Base-by-base conservation (phyloP, 2,113 vertebrate species). In the Dipodomys spectabilis region DNA sequence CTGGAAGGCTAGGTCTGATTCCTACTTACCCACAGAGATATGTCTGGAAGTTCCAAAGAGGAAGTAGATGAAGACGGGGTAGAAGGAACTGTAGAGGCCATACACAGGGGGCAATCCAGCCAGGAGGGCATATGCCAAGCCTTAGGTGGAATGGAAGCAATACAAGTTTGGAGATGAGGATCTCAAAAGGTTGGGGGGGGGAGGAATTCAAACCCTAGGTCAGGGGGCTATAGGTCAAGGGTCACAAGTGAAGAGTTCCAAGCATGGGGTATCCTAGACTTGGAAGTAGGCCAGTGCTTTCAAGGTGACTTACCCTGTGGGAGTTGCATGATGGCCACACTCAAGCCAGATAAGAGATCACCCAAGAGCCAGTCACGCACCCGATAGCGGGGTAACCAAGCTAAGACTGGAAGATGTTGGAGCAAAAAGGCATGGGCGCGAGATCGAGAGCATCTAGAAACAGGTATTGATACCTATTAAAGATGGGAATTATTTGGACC, bases 311-410 rank as follows among this genome's bases (percentile, higher is more conserved):
- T 97, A 99, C 99, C 99, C 96, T 99, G 99, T 6, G 99, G 99
- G 77, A 99, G 98, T 96, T 99, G 99, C 98, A 99, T 99, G 97
- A 99, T 99, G 94, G 98, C 99, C 94, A 99, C 99, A 0, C 99
- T 99, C 97, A 99, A 97, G 89, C 99, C 99, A 0, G 99, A 99
- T 68, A 98, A 28, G 11, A 99, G 75, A 95, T 99, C 99, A 9
- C 99, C 99, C 0, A 98, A 30, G 15, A 98, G 98, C 97, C 99
- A 99, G 74, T 99, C 99, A 82, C 98, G 99, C 95, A 99, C 1
- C 0, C 98, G 98, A 97, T 99, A 99, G 8, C 90, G 97, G 44
- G 99, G 99, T 79, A 99, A 92, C 99, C 99, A 99, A 91, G 62
- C 85, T 49, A 99, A 97, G 88, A 99, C 95, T 0, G 99, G 99